phyloP scores from a whole-genome alignment of 2,888 invertebrate genomes.

The Catocala sponsa region DNA sequence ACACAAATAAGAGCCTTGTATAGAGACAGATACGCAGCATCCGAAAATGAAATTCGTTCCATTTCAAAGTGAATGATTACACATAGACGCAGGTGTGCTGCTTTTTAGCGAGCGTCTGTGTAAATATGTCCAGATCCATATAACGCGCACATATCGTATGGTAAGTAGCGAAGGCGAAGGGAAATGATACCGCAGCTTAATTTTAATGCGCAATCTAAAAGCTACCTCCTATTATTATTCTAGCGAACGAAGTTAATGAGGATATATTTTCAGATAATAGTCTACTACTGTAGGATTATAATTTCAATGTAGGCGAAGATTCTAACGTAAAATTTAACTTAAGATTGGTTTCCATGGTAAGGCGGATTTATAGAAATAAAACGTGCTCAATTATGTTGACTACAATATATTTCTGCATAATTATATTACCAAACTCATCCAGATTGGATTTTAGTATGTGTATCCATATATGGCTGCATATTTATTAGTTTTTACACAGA shows the following conservation, averaged over 20 bases:
- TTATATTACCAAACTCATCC: no score
- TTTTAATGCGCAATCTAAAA: conserved; percentile 45
- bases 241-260: conserved; percentile 21
- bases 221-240: conserved; percentile 36
- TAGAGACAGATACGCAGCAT: conserved; percentile 17
- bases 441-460: no score
- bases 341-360: neutral
- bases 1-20: conserved; percentile 9
- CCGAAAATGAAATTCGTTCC: conserved; percentile 40
- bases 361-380: no score
- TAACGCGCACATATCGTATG: conserved; percentile 21
- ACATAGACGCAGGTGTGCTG: conserved; percentile 57
- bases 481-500: no score
- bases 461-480: no score
- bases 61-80: conserved; percentile 62
- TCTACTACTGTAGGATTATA: conserved; percentile 14
- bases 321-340: conserved; percentile 7
- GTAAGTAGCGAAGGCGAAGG: conserved; percentile 30
- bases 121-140: conserved; percentile 49
- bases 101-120: conserved; percentile 48
- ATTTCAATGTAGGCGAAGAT: no score
- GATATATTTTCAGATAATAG: conserved; percentile 14
- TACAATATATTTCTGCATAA: no score
- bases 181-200: conserved; percentile 54
- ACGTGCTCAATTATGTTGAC: no score